These are phyloP conservation scores for Dione vanillae DNA, from an alignment of 2,888 invertebrate genomes.

Conservation along the genomic window DNA sequence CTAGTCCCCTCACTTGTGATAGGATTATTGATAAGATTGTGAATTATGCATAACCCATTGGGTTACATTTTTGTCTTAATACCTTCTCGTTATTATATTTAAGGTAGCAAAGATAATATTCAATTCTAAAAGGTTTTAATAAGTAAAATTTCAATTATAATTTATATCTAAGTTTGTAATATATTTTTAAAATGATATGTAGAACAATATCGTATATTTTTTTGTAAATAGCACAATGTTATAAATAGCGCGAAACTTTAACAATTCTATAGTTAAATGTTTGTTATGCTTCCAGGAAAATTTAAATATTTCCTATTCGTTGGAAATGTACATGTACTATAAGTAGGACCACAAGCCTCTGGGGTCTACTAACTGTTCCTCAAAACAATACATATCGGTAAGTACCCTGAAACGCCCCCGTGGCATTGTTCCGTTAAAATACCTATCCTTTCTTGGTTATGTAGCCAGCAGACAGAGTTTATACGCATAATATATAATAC, in stretches of 20 bases:
- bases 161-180: neutral
- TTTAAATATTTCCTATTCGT: slow-evolving; percentile 1
- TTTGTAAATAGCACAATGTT: neutral
- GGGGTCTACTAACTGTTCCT: slow-evolving; percentile 42
- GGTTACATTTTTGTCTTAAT: slow-evolving; percentile 6
- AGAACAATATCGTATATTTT: neutral
- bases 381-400: slow-evolving; percentile 44
- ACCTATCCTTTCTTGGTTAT: slow-evolving; percentile 27
- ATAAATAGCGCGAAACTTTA: neutral
- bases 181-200: neutral
- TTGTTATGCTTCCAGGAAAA: slow-evolving; percentile 21
- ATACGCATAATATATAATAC: neutral
- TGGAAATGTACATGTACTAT: slow-evolving; percentile 30
- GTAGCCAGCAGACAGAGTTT: neutral
- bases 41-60: slow-evolving; percentile 24
- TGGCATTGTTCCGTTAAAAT: slow-evolving; percentile 40
- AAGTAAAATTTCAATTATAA: neutral
- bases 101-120: neutral
- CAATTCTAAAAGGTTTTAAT: neutral
- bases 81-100: neutral
- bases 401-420: slow-evolving; percentile 34
- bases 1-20: slow-evolving; percentile 52
- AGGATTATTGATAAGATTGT: slow-evolving; percentile 49
- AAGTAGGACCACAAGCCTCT: slow-evolving; percentile 37
- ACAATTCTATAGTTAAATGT: slow-evolving; percentile 1